Percentiles rank a stretch among this genome's conserved stretches.
phyloP scores from a whole-genome alignment of 2,888 invertebrate species.

The Lepidocyrtinus sp. region DNA sequence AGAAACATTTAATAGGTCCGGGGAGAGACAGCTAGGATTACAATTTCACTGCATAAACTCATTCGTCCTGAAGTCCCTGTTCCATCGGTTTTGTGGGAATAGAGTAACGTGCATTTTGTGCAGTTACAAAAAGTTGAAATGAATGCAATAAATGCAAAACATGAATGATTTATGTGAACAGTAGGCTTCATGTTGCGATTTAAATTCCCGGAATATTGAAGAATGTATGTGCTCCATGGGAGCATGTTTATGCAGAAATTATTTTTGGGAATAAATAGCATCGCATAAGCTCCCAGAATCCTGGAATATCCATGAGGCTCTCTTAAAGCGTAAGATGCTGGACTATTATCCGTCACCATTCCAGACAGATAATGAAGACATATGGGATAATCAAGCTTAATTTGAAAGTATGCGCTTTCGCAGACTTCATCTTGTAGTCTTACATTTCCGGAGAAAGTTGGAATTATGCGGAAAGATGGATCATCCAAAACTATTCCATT shows the following conservation, averaged over 20 bases:
- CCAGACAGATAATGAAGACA: neutral
- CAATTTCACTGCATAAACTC: conserved; percentile 10
- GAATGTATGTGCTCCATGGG: neutral
- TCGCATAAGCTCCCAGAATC: too few species aligned
- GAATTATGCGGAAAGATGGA: neutral
- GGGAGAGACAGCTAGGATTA: conserved; percentile 57
- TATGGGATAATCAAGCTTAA: neutral
- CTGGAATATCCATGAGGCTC: neutral
- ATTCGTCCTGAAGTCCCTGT: too few species aligned
- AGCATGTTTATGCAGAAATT: neutral
- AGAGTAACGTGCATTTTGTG: neutral
- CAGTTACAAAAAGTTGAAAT: neutral
- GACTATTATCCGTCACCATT: neutral
- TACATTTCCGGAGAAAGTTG: neutral
- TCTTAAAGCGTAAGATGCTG: neutral
- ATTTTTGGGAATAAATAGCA: too few species aligned
- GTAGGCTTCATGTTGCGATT: neutral
- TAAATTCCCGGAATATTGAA: neutral
- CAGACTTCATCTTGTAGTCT: neutral
- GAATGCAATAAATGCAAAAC: neutral
- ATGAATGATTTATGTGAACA: neutral
- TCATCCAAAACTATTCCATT: neutral
- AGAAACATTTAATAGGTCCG: conserved; percentile 59
- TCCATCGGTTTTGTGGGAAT: neutral
- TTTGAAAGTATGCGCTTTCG: neutral